Evolutionary conservation across 2,797 vertebrate genomes (phyloP), one percentile per base, ranked within the genome.

Genomic region (Philypnodon macrostomus): DNA sequence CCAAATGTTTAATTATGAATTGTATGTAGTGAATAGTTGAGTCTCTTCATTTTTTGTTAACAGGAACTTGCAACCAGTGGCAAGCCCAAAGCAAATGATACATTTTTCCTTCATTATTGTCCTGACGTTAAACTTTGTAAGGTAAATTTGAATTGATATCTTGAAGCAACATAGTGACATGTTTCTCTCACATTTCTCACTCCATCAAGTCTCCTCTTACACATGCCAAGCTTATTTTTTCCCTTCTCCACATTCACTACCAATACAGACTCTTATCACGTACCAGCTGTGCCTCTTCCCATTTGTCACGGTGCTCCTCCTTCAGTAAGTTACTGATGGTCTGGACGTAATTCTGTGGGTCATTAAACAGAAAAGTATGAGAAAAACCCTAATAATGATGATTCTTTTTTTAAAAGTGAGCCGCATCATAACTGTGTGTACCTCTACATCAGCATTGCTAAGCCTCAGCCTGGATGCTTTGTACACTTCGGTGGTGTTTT

Each of bases 241-340:
- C 18, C 53, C 38, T 17, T 17, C 41, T 46, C 42, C n/a, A 29
- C 8, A 24, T 34, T 30, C 31, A 55, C 51, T 32, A 50, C 10
- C 47, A 11, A 62, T 1, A 53, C 59, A 75, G 46, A 26, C 63
- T 74, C 55, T 80, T 76, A 55, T 72, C 79, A 84, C 94, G 4
- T 88, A 99, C 97, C 94, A 94, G 89, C 66, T 97, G 96, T 55
- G 94, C 93, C 71, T 99, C 96, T 65, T 97, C 93, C 97, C 97
- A 99, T 83, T 96, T 98, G 40, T 95, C 93, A 50, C 88, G 87
- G 64, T 98, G 95, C 57, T 98, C 95, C 55, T 98, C 96, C 0
- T 92, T 93, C 73, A 99, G 81, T 53, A 99, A 80, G 85, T 99
- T 97, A 90, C 96, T 98, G 83, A 98, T 90, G 63, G 95, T 92